Percentiles rank a stretch among this genome's conserved stretches.
Evolutionary conservation across 2,797 vertebrate genomes (phyloP).

Genomic region (Staurois parvus): DNA sequence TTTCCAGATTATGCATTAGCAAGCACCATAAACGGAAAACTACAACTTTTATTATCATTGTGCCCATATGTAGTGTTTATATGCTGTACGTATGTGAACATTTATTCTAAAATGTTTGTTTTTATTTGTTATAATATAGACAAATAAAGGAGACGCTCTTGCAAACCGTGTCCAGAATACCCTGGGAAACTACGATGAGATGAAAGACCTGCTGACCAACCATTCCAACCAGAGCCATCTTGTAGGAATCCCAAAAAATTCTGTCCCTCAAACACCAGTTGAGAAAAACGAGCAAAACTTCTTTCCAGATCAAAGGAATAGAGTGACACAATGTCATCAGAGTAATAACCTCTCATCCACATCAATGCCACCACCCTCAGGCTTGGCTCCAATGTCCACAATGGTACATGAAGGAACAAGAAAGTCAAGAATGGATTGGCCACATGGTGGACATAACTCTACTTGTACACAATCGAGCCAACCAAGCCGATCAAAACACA

Average conservation of each 20-base stretch:
- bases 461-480: slow-evolving; percentile 73
- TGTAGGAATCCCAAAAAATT: slow-evolving; percentile 93
- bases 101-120: too few species aligned
- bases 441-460: slow-evolving; percentile 78
- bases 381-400: slow-evolving; percentile 75
- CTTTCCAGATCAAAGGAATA: slow-evolving; percentile 84
- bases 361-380: slow-evolving; percentile 82
- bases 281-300: slow-evolving; percentile 83
- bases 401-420: slow-evolving; percentile 82
- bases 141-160: slow-evolving; percentile 91
- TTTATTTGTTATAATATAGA: slow-evolving; percentile 74
- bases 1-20: too few species aligned
- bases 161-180: slow-evolving; percentile 93
- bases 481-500: slow-evolving; percentile 80
- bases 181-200: slow-evolving; percentile 93
- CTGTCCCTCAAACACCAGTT: slow-evolving; percentile 77
- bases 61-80: too few species aligned
- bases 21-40: too few species aligned
- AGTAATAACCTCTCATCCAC: slow-evolving; percentile 68
- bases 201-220: slow-evolving; percentile 93
- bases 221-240: slow-evolving; percentile 95
- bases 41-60: too few species aligned
- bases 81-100: too few species aligned
- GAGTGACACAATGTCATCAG: slow-evolving; percentile 76
- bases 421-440: slow-evolving; percentile 88